Conservation (phyloP, 2,113 vertebrate genomes). For the Baryphthengus martii region DNA sequence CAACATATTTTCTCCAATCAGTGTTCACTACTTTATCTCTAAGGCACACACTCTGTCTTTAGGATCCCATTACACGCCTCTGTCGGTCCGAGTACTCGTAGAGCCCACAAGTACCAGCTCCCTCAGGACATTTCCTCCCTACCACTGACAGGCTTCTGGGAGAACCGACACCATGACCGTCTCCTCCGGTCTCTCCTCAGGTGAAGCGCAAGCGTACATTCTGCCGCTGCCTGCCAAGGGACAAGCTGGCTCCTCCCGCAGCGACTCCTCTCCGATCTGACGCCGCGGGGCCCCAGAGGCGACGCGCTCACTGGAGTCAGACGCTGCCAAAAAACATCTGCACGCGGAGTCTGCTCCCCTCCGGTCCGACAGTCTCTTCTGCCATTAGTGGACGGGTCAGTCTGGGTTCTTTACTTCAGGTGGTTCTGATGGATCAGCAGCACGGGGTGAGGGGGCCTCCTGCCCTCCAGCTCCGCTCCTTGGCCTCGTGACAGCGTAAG, state of each 20-base stretch:
- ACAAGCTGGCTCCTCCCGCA: not conserved
- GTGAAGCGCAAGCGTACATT: not conserved
- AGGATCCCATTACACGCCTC: not conserved
- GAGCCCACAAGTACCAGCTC: rapidly evolving
- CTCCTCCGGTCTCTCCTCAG: rapidly evolving
- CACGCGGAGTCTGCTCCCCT: rapidly evolving
- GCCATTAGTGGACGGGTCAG: not conserved
- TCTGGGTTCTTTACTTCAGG: not conserved
- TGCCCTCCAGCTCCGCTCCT: not conserved
- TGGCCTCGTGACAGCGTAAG: rapidly evolving
- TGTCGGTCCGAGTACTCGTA: not conserved
- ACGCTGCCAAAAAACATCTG: not conserved
- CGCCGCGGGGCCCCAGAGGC: rapidly evolving
- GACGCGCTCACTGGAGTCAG: not conserved
- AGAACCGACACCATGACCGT: not conserved
- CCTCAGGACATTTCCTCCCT: not conserved
- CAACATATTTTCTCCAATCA: constrained; percentile 26
- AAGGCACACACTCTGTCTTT: constrained; percentile 54
- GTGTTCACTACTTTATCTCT: constrained; percentile 56
- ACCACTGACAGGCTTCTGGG: not conserved
- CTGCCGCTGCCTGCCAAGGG: not conserved
- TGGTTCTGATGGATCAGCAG: not conserved
- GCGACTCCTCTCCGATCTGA: not conserved
- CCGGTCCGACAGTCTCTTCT: not conserved
- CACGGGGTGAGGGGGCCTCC: not conserved